Conservation (phyloP, 2,888 invertebrate genomes). For the Drosophila ustulata region DNA sequence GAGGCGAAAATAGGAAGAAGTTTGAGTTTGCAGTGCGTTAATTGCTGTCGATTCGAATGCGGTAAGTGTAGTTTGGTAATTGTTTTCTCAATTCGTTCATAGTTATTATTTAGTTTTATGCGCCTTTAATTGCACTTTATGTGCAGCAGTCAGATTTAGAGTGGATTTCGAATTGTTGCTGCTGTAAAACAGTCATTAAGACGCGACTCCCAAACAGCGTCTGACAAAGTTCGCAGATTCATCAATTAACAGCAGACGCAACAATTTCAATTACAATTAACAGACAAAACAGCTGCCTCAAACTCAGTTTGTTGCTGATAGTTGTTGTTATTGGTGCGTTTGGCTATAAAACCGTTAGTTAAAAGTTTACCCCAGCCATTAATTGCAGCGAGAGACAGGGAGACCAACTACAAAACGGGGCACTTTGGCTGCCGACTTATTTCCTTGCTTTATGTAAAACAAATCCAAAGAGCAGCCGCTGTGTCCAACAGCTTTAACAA, state of each 20-base stretch:
- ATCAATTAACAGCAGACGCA: slow-evolving; percentile 67
- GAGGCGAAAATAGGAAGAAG: not conserved
- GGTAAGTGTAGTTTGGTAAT: slow-evolving; percentile 49
- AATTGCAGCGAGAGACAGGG: slow-evolving; percentile 61
- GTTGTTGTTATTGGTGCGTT: slow-evolving; percentile 37
- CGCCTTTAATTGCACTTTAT: slow-evolving; percentile 71
- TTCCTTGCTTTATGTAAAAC: slow-evolving; percentile 66
- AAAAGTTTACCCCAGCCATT: slow-evolving; percentile 69
- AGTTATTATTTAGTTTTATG: slow-evolving; percentile 60
- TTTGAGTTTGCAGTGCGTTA: slow-evolving; percentile 32
- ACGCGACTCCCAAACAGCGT: slow-evolving; percentile 20
- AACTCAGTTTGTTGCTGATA: slow-evolving; percentile 18
- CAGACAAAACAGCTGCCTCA: slow-evolving; percentile 54
- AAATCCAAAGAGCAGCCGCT: slow-evolving; percentile 39
- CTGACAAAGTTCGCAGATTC: slow-evolving; percentile 48
- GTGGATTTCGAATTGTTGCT: slow-evolving; percentile 4
- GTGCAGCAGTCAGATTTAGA: slow-evolving; percentile 52
- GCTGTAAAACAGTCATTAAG: slow-evolving; percentile 31
- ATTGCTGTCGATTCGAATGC: slow-evolving; percentile 35
- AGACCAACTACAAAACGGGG: slow-evolving; percentile 45
- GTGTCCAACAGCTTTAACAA: slow-evolving; percentile 18
- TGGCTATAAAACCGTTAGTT: slow-evolving; percentile 74
- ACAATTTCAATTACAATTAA: slow-evolving; percentile 74
- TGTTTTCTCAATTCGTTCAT: slow-evolving; percentile 37
- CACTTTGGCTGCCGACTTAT: slow-evolving; percentile 42